Percentiles rank a stretch among this genome's conserved stretches.
Evolutionary conservation across 2,797 vertebrate genomes (phyloP).

Genomic region (Eurystomus glaucurus): DNA sequence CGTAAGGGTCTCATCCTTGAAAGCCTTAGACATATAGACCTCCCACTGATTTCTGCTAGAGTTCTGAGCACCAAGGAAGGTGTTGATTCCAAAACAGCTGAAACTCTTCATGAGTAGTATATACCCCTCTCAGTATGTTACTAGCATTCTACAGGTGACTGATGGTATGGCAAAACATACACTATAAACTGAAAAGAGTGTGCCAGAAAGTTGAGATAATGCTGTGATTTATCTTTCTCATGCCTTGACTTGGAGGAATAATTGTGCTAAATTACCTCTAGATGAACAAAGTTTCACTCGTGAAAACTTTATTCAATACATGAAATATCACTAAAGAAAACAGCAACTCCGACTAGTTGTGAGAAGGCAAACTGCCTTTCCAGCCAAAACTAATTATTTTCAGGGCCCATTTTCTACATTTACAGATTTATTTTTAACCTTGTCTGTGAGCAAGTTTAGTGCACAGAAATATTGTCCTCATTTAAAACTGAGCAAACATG

Average conservation of each 20-base stretch:
- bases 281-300: neutral
- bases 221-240: neutral
- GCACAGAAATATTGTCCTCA: neutral
- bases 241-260: neutral
- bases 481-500: neutral
- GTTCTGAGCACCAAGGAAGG: neutral
- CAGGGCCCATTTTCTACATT: neutral
- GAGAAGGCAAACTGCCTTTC: neutral
- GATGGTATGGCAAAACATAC: neutral
- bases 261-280: neutral
- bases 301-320: neutral
- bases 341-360: neutral
- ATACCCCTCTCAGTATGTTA: neutral
- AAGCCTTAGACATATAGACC: neutral
- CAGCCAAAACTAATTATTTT: neutral
- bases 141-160: neutral
- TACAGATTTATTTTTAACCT: conserved; percentile 20
- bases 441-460: neutral
- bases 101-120: neutral
- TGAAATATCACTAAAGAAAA: neutral
- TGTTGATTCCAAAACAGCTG: neutral
- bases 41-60: neutral
- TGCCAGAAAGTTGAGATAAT: neutral
- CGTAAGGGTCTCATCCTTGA: neutral
- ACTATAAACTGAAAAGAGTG: neutral